These are phyloP conservation scores for Drosophila athabasca DNA, from an alignment of 1,140 invertebrate species.

Conservation along the genomic window DNA sequence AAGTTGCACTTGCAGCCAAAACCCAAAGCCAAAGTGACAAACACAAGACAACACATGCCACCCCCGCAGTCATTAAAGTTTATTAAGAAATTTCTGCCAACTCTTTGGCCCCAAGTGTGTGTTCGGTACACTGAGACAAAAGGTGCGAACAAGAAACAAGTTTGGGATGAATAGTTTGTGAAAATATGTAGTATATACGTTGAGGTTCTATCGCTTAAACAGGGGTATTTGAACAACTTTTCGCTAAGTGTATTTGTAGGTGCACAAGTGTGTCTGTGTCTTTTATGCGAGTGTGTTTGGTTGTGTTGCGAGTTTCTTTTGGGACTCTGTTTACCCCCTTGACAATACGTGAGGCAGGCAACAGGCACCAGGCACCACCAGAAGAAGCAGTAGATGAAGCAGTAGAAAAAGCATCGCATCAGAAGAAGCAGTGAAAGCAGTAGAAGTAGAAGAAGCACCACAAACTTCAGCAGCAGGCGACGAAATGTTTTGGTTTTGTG, in stretches of 20 bases:
- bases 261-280: not conserved
- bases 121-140: too few relatives aligned
- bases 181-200: too few relatives aligned
- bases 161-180: not conserved
- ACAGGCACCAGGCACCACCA: not conserved
- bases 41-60: conserved; percentile 46
- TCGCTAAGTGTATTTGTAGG: not conserved
- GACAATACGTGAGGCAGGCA: conserved; percentile 14
- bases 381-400: too few relatives aligned
- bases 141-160: too few relatives aligned
- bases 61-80: conserved; percentile 77
- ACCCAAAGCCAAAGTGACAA: conserved; percentile 32
- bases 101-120: conserved; percentile 26
- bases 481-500: conserved; percentile 62
- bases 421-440: too few relatives aligned
- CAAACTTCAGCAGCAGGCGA: conserved; percentile 47
- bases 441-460: too few relatives aligned
- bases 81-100: conserved; percentile 74
- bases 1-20: conserved; percentile 57
- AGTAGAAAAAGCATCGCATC: too few relatives aligned
- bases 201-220: too few relatives aligned
- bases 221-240: too few relatives aligned
- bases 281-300: not conserved
- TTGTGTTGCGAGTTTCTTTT: conserved; percentile 20
- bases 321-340: conserved; percentile 8